A percentile compares a stretch with the other conserved stretches of the same genome.
phyloP scores from a whole-genome alignment of 2,797 vertebrate genomes.

The Pipistrellus nathusii region DNA sequence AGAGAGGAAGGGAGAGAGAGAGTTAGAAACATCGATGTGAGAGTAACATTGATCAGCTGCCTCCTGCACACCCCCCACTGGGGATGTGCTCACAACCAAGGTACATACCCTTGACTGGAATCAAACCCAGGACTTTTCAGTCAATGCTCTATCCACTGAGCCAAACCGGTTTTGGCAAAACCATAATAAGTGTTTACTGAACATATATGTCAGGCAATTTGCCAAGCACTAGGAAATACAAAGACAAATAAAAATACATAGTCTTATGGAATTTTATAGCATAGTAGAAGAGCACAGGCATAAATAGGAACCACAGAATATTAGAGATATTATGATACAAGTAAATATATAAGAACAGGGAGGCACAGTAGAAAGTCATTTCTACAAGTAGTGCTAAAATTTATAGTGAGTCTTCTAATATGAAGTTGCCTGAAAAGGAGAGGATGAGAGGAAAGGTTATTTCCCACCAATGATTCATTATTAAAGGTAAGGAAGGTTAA shows the following conservation, averaged over 20 bases:
- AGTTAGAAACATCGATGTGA: no score
- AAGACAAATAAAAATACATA: background rate
- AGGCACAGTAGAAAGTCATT: background rate
- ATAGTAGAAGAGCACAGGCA: background rate
- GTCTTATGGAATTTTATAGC: background rate
- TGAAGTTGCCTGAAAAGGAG: background rate
- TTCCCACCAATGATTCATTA: background rate
- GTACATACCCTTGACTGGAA: no score
- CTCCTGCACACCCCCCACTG: no score
- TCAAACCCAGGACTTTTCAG: no score
- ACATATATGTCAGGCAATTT: conserved; percentile 16
- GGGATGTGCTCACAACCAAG: no score
- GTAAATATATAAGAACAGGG: background rate
- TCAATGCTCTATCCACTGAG: no score
- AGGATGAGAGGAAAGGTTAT: background rate
- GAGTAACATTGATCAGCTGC: no score
- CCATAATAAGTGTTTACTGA: background rate
- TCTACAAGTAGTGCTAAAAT: background rate
- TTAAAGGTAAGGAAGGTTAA: conserved; percentile 42
- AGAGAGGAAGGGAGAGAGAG: no score
- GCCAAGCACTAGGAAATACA: background rate
- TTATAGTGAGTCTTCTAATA: background rate
- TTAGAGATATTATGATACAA: background rate
- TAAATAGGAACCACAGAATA: background rate
- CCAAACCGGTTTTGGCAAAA: background rate